These are phyloP conservation scores for Desoria tigrina DNA, from an alignment of 2,888 invertebrate species.

Conservation along the genomic window DNA sequence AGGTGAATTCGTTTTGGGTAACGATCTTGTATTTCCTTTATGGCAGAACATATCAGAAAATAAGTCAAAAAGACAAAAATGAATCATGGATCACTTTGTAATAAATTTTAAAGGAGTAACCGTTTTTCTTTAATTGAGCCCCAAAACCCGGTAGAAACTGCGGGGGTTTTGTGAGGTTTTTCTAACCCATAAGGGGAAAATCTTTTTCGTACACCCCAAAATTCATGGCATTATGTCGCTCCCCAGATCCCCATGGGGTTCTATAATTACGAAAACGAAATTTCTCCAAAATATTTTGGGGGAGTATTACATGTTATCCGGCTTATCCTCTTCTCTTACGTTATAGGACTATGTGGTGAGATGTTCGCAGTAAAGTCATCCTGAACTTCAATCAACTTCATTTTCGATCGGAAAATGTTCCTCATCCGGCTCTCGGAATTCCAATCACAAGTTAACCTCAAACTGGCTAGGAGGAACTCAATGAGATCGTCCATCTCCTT, in stretches of 20 bases:
- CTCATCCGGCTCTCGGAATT: conserved; percentile 13
- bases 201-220: too few relatives aligned
- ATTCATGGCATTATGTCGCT: too few relatives aligned
- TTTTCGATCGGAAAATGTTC: conserved; percentile 29
- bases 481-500: conserved; percentile 35
- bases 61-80: not conserved
- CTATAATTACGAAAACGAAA: too few relatives aligned
- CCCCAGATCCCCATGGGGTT: too few relatives aligned
- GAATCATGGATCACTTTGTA: not conserved
- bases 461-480: conserved; percentile 29
- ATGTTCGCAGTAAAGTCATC: conserved; percentile 23
- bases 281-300: too few relatives aligned
- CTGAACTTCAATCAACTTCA: conserved; percentile 27
- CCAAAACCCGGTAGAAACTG: too few relatives aligned
- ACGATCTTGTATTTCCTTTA: conserved; percentile 6
- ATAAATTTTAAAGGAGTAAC: too few relatives aligned
- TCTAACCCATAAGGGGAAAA: too few relatives aligned
- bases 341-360: conserved; percentile 19
- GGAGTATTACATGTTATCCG: too few relatives aligned
- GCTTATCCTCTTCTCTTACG: too few relatives aligned
- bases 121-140: too few relatives aligned
- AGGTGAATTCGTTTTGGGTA: not conserved
- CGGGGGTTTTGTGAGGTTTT: too few relatives aligned
- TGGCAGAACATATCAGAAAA: not conserved
- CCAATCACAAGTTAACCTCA: conserved; percentile 27